Base-by-base conservation (phyloP, 2,797 vertebrate species). In the Peromyscus melanophrys region DNA sequence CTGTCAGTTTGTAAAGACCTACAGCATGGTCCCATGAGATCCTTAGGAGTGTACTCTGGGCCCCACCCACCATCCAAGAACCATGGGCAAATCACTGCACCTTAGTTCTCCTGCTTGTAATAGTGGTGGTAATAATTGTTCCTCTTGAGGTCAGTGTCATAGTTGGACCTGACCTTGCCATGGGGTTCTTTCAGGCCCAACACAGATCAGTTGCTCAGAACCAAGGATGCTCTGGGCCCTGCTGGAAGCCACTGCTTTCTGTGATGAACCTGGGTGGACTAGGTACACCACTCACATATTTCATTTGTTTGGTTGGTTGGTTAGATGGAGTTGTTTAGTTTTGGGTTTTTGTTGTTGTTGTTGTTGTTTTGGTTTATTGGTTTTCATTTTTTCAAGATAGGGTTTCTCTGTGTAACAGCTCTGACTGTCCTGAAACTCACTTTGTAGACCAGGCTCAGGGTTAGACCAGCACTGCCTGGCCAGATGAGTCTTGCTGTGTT, bases 191-290 rank as follows among this genome's bases (percentile, higher is more conserved):
- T 6, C 6, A 3, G 4, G 29, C 1, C 37, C 14, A 5, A 27
- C 31, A 31, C 43, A 40, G 5, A 73, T 43, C 86, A 52, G 19
- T 25, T 16, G 25, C 75, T 43, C 37, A 88, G 37, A 49, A 8
- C 23, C 0, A 4, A 2, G 0, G 14, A 37, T 2, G 0, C 43
- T 19, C 0, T 31, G 4, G 2, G 34, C 27, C 19, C 10, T 5
- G 2, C 6, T 1, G 0, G 49, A 27, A 82, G 43, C 19, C n/a
- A 12, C 17, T 5, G 10, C 31, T 57, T 31, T 59, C 80, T 6
- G 46, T 0, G 80, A 61, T 2, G 10, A 17, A n/a, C 19, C 5
- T 12, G 11, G 57, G 37, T 25, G 31, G 59, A 55, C 12, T 40
- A 9, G 11, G 0, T 73, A 1, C 9, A 6, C 27, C 4, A 0